Evolutionary conservation across 2,888 invertebrate genomes (phyloP).

Genomic region (Alloscopus bannaensis): DNA sequence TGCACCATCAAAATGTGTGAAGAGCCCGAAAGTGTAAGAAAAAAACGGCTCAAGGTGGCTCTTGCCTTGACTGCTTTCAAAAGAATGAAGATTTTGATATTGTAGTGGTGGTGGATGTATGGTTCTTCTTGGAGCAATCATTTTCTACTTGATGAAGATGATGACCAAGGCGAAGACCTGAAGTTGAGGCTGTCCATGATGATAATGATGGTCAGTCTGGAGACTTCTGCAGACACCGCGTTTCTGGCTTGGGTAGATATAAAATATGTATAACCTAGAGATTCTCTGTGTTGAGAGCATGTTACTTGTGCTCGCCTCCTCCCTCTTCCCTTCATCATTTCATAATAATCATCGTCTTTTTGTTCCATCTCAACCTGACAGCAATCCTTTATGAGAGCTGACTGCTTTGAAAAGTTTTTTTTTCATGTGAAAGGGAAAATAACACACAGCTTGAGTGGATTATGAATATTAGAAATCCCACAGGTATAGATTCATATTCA

Average conservation of each 20-base stretch:
- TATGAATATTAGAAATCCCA: background rate
- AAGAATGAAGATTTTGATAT: conserved; percentile 20
- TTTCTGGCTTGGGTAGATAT: no score
- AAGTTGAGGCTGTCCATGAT: conserved; percentile 15
- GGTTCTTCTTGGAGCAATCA: conserved; percentile 20
- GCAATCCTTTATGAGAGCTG: conserved; percentile 43
- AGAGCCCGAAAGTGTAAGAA: background rate
- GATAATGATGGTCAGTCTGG: conserved; percentile 34
- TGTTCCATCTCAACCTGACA: conserved; percentile 41
- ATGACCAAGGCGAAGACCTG: background rate
- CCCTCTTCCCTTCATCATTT: conserved; percentile 46
- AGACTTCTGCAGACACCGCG: conserved; percentile 2
- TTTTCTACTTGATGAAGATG: conserved; percentile 8
- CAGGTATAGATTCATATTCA: no score
- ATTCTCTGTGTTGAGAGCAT: no score
- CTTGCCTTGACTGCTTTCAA: no score
- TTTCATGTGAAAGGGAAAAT: conserved; percentile 35
- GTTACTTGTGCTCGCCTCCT: conserved; percentile 34
- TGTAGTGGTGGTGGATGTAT: conserved; percentile 10
- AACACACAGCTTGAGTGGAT: no score
- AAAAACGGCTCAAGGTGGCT: background rate
- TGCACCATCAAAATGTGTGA: no score
- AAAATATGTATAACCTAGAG: no score
- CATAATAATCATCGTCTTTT: conserved; percentile 46
- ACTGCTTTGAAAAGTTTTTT: conserved; percentile 3